Evolutionary conservation across 2,113 vertebrate genomes (phyloP).

Genomic region (Conger conger): DNA sequence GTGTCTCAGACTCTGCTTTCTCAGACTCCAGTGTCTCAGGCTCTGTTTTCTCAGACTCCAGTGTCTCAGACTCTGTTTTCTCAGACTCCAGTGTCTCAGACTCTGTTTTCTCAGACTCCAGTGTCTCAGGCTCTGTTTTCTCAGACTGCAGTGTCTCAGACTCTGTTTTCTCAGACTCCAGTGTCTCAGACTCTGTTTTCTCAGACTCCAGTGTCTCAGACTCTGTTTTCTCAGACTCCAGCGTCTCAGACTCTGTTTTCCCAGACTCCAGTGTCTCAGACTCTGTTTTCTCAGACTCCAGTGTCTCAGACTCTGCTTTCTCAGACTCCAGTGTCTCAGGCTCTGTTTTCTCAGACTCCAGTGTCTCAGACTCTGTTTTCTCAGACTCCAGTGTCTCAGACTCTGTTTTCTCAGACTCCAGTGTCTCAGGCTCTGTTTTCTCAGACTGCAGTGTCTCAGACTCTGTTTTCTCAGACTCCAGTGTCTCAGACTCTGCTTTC

Average conservation of each 20-base stretch:
- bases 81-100: background rate
- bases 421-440: background rate
- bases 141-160: background rate
- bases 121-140: background rate
- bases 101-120: background rate
- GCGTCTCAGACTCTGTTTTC: background rate
- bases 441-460: background rate
- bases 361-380: background rate
- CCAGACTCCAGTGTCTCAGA: background rate
- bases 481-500: background rate
- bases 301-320: background rate
- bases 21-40: background rate
- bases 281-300: background rate
- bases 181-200: background rate
- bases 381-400: background rate
- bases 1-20: background rate
- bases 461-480: background rate
- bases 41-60: background rate
- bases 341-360: background rate
- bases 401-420: background rate
- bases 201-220: background rate
- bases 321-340: background rate
- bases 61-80: background rate
- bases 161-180: background rate
- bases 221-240: background rate